phyloP scores from a whole-genome alignment of 2,888 invertebrate genomes.

The Archips crataeganus region DNA sequence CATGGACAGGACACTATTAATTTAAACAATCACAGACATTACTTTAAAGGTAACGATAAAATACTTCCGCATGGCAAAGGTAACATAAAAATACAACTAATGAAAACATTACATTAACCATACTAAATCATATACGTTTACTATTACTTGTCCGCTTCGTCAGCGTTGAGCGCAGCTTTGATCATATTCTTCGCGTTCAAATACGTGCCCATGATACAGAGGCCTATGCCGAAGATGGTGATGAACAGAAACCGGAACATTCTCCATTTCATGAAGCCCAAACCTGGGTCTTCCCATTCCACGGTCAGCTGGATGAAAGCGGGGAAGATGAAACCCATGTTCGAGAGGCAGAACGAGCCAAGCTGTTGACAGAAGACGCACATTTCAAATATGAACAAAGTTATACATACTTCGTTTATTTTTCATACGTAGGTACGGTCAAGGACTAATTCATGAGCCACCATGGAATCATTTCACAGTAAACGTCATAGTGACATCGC shows the following conservation, averaged over 20 bases:
- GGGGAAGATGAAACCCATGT: conserved; percentile 63
- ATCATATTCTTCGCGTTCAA: conserved; percentile 50
- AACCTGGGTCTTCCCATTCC: conserved; percentile 61
- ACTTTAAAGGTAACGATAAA: too few relatives aligned
- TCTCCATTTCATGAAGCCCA: conserved; percentile 58
- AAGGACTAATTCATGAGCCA: too few relatives aligned
- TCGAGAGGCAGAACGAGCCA: conserved; percentile 59
- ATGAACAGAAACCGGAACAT: conserved; percentile 51
- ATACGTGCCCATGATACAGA: conserved; percentile 54
- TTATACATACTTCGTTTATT: too few relatives aligned
- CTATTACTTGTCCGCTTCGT: neutral
- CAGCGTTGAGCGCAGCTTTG: neutral
- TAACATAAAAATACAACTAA: too few relatives aligned
- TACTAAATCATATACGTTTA: neutral
- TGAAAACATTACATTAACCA: too few relatives aligned
- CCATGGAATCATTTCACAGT: too few relatives aligned
- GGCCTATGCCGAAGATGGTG: conserved; percentile 48
- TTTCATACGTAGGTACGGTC: too few relatives aligned
- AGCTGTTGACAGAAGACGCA: conserved; percentile 51
- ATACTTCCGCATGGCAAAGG: too few relatives aligned
- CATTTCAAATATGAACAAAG: too few relatives aligned
- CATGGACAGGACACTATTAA: too few relatives aligned
- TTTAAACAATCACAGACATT: too few relatives aligned
- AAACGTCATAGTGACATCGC: too few relatives aligned
- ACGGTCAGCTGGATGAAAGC: conserved; percentile 61